Percentiles rank a stretch among this genome's conserved stretches.
These are phyloP conservation scores for Thermophis baileyi DNA, from an alignment of 2,113 vertebrate genomes.

Conservation along the genomic window DNA sequence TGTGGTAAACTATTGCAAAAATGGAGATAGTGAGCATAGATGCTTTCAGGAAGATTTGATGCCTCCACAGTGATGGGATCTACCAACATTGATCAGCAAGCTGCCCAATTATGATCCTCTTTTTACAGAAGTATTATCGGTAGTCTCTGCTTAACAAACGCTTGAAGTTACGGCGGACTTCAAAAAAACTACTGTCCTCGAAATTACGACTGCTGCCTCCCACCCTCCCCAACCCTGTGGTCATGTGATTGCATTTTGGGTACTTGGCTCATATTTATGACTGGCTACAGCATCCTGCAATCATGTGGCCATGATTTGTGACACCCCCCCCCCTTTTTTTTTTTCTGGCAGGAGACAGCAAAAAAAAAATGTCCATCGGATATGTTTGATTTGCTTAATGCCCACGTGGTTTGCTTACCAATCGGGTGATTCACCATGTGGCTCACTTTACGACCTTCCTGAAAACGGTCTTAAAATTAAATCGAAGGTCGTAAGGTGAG, in stretches of 20 bases:
- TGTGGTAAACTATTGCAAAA: neutral
- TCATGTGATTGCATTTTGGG: neutral
- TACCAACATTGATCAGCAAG: neutral
- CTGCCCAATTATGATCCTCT: neutral
- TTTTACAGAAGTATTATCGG: neutral
- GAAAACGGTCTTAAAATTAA: neutral
- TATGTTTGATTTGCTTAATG: neutral
- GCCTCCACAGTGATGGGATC: too few relatives aligned
- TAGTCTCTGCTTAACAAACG: neutral
- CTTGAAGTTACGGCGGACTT: neutral
- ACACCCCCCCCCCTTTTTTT: neutral
- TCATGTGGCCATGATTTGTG: neutral
- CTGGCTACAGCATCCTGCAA: neutral
- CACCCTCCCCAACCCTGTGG: too few relatives aligned
- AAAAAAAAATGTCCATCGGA: neutral
- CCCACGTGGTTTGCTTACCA: neutral
- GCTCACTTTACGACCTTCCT: neutral
- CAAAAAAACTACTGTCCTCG: neutral
- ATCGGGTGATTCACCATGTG: neutral
- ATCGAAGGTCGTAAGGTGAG: neutral
- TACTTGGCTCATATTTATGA: neutral
- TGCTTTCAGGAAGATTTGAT: neutral
- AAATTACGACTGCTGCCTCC: neutral
- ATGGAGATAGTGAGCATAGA: neutral
- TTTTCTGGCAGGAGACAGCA: neutral